Evolutionary conservation across 2,797 vertebrate species (phyloP), one percentile per base, ranked within the genome.

Genomic region (Cossypha heuglini): DNA sequence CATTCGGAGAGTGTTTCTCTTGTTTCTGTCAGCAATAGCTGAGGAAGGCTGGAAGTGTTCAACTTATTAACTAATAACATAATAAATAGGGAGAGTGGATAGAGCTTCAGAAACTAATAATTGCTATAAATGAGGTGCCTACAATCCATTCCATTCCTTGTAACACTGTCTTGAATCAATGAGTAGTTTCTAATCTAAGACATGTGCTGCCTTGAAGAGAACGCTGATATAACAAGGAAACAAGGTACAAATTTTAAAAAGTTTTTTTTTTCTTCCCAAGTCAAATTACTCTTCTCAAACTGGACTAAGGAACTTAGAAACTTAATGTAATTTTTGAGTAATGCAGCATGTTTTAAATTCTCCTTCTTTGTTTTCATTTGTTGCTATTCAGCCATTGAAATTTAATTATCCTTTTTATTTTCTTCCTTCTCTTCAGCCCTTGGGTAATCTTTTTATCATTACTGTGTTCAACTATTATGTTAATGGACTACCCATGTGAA

Each of bases 71-170:
- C 29, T 90, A 62, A 45, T 61, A 76, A 69, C 12, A 64, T 43
- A 88, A 87, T 68, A 90, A 93, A 86, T 80, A 64, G 69, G 38
- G 68, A 95, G 75, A 48, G 51, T 61, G 43, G 46, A 40, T 85
- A 93, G 42, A 92, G 14, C 86, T 93, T 83, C 71, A 79, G 74
- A 51, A 97, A 43, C 20, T 55, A 87, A 66, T 33, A 75, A 73
- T 69, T 71, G 13, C 59, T 88, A 76, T 93, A 95, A 90, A 20
- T 91, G 37, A 96, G 33, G 21, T 91, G 58, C 51, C 76, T 77
- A 61, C 61, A 86, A 91, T 66, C 61, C 69, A 90, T 89, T 71
- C 61, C 69, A 91, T 89, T 96, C 54, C 42, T 92, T 93, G 66
- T 74, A 92, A 81, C 15, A 46, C 9, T 12, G 1, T 0, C 49